Evolutionary conservation across 2,113 vertebrate species (phyloP).

Genomic region (Mola mola): DNA sequence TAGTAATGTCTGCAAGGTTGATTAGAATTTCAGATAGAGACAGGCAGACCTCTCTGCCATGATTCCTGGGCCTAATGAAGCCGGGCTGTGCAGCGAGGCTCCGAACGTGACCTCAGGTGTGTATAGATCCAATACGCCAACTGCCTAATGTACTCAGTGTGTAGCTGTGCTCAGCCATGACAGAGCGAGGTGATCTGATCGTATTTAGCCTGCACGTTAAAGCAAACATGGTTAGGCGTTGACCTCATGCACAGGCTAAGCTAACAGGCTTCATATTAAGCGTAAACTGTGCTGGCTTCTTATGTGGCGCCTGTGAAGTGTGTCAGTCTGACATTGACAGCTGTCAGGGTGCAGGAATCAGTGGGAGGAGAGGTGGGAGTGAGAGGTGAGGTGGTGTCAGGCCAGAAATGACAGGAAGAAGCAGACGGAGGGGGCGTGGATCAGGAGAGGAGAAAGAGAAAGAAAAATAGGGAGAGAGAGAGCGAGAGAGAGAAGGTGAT

Average conservation of each 20-base stretch:
- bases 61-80: constrained; percentile 66
- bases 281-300: constrained; percentile 21
- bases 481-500: constrained; percentile 29
- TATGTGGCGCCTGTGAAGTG: constrained; percentile 38
- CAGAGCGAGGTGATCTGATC: constrained; percentile 26
- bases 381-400: constrained; percentile 2
- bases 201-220: constrained; percentile 29
- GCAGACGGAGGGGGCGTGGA: constrained; percentile 9
- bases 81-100: constrained; percentile 47
- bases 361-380: constrained; percentile 15
- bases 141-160: too few relatives aligned
- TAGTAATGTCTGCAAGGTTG: constrained; percentile 66
- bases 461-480: constrained; percentile 12
- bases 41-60: constrained; percentile 27
- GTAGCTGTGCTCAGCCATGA: constrained; percentile 25
- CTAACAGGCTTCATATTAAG: constrained; percentile 33
- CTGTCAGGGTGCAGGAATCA: constrained; percentile 58
- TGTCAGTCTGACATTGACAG: constrained; percentile 54
- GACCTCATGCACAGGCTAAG: constrained; percentile 9
- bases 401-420: constrained; percentile 41
- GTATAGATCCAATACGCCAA: too few relatives aligned
- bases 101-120: constrained; percentile 71
- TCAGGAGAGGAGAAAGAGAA: constrained; percentile 11
- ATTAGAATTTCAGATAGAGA: constrained; percentile 77
- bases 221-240: constrained; percentile 20